Evolutionary conservation across 2,113 vertebrate genomes (phyloP).

Genomic region (Orcinus orca): DNA sequence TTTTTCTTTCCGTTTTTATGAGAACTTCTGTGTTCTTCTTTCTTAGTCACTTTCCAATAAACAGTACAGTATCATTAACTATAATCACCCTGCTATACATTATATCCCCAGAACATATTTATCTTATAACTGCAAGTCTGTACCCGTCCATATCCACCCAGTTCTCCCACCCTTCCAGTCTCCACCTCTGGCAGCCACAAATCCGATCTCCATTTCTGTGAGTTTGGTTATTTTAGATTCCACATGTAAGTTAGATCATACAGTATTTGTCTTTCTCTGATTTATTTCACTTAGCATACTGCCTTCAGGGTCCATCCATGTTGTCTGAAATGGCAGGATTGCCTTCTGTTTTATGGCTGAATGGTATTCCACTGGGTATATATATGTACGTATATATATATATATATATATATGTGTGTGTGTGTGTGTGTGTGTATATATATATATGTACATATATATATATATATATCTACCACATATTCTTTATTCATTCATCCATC

Average conservation of each 20-base stretch:
- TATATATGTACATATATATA: not conserved
- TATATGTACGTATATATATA: not conserved
- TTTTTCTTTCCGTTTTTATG: not conserved
- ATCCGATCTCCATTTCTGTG: not conserved
- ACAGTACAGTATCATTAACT: not conserved
- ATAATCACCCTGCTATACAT: not conserved
- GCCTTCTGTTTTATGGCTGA: not conserved
- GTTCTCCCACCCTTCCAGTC: not conserved
- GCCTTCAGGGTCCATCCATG: not conserved
- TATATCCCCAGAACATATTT: not conserved
- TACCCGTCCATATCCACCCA: not conserved
- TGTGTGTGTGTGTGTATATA: no score
- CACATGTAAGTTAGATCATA: not conserved
- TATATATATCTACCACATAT: not conserved
- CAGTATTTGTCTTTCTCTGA: not conserved
- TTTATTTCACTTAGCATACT: not conserved
- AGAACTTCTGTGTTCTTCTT: not conserved
- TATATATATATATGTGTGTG: no score
- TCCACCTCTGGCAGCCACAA: not conserved
- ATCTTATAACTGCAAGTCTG: not conserved
- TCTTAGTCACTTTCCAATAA: not conserved
- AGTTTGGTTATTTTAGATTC: not conserved
- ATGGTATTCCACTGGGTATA: not conserved
- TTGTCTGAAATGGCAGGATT: not conserved
- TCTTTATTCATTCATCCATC: not conserved